Evolutionary conservation across 1,140 invertebrate species (phyloP).

Genomic region (Pseudomyrmex gracilis): DNA sequence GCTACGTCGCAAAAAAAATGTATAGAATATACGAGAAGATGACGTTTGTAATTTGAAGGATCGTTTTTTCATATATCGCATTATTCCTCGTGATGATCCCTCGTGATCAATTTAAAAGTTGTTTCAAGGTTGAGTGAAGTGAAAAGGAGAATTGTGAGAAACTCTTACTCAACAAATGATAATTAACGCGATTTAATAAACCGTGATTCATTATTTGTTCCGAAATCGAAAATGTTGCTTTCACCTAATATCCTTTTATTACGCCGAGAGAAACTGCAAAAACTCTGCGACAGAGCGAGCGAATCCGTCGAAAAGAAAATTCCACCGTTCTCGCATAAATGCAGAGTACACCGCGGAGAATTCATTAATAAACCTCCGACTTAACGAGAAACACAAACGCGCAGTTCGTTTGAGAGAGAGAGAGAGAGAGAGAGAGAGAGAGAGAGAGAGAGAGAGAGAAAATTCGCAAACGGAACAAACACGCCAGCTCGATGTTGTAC

Average conservation of each 20-base stretch:
- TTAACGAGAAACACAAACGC: not conserved
- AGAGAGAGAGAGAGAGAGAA: not conserved
- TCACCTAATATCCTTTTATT: not conserved
- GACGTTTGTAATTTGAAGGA: not conserved
- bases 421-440: not conserved
- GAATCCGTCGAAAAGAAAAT: not conserved
- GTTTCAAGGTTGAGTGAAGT: too few relatives aligned
- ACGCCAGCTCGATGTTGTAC: too few relatives aligned
- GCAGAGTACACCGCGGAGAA: not conserved
- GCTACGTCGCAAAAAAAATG: not conserved
- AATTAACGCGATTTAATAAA: not conserved
- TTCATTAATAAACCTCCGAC: slow-evolving; percentile 20
- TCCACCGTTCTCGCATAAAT: not conserved
- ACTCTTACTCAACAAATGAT: too few relatives aligned
- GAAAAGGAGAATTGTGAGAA: too few relatives aligned
- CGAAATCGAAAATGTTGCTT: slow-evolving; percentile 16
- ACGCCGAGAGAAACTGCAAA: slow-evolving; percentile 6
- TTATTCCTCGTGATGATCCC: too few relatives aligned
- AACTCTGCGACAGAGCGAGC: too few relatives aligned
- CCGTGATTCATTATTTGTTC: not conserved
- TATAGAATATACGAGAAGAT: not conserved
- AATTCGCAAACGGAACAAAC: not conserved
- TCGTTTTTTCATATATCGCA: not conserved
- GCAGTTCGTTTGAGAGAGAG: not conserved
- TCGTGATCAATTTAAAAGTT: too few relatives aligned